Evolutionary conservation across 1,140 invertebrate genomes (phyloP).

Genomic region (Drosophila pandora): DNA sequence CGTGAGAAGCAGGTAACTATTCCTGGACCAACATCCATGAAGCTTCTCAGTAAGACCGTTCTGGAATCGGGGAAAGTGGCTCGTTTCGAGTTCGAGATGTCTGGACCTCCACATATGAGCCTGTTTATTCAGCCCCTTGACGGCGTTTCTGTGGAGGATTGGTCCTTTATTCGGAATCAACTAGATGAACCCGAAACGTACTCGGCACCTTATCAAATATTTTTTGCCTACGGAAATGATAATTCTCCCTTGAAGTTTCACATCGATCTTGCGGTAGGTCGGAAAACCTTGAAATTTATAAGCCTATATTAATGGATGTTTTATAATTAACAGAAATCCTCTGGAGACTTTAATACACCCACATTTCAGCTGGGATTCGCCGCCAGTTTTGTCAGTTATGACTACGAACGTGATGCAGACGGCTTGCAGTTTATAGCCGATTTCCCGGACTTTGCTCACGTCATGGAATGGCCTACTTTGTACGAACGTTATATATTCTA

Average conservation of each 20-base stretch:
- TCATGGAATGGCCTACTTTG: slow-evolving; percentile 76
- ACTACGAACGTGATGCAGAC: slow-evolving; percentile 52
- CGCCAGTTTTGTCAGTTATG: slow-evolving; percentile 67
- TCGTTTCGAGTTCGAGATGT: slow-evolving; percentile 58
- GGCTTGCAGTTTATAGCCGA: slow-evolving; percentile 60
- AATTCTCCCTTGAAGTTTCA: slow-evolving; percentile 86
- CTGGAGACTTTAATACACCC: slow-evolving; percentile 46
- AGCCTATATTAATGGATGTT: not conserved
- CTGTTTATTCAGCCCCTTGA: slow-evolving; percentile 87
- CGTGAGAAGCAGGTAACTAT: slow-evolving; percentile 48
- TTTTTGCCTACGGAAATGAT: slow-evolving; percentile 87
- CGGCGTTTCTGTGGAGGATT: slow-evolving; percentile 85
- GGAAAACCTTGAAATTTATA: not conserved
- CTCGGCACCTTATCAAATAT: slow-evolving; percentile 87
- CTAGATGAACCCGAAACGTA: slow-evolving; percentile 84
- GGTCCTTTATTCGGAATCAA: slow-evolving; percentile 86
- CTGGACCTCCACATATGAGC: slow-evolving; percentile 89
- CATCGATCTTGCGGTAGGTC: slow-evolving; percentile 86
- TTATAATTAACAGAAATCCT: slow-evolving; percentile 34
- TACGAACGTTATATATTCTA: slow-evolving; percentile 75
- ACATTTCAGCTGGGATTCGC: slow-evolving; percentile 65
- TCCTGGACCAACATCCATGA: slow-evolving; percentile 33
- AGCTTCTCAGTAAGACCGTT: slow-evolving; percentile 42
- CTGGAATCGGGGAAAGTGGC: slow-evolving; percentile 17
- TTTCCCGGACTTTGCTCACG: slow-evolving; percentile 68